These are phyloP conservation scores for Henricia sp. DNA, from an alignment of 53 echinoderm and acorn worm genomes.

Conservation along the genomic window DNA sequence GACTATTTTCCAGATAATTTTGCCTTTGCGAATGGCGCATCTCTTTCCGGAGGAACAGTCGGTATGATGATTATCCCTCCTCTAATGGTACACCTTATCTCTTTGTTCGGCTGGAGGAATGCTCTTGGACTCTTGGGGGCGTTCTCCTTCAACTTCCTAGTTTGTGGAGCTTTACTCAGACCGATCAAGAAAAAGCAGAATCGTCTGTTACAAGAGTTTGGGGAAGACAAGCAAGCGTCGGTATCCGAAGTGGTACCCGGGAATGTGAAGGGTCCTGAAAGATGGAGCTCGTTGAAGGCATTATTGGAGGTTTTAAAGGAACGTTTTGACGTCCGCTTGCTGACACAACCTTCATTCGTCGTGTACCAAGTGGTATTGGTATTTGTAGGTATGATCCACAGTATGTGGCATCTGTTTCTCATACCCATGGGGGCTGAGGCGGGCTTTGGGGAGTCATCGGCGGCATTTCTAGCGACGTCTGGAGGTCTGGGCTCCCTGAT, in stretches of 20 bases:
- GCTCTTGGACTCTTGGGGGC: conserved; percentile 3
- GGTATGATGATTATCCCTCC: conserved; percentile 47
- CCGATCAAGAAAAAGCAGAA: background rate
- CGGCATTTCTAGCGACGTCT: conserved; percentile 31
- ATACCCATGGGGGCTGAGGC: conserved; percentile 24
- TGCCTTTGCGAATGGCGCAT: conserved; percentile 19
- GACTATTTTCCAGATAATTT: conserved; percentile 37
- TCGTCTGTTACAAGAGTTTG: background rate
- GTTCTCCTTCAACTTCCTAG: background rate
- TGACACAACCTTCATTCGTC: background rate
- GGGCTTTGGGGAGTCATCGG: background rate
- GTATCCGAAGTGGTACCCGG: background rate
- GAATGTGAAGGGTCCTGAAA: background rate
- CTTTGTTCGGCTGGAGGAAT: conserved; percentile 16
- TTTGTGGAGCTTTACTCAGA: conserved; percentile 28
- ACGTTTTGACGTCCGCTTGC: background rate
- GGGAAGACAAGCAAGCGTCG: background rate
- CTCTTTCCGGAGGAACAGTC: conserved; percentile 25
- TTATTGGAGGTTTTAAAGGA: background rate
- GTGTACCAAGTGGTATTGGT: background rate
- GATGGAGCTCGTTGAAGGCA: background rate
- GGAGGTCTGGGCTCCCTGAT: conserved; percentile 6
- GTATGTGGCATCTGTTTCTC: conserved; percentile 38
- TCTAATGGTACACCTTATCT: background rate
- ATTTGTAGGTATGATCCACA: background rate